phyloP scores from a whole-genome alignment of 2,113 vertebrate genomes.

The Litocranius walleri region DNA sequence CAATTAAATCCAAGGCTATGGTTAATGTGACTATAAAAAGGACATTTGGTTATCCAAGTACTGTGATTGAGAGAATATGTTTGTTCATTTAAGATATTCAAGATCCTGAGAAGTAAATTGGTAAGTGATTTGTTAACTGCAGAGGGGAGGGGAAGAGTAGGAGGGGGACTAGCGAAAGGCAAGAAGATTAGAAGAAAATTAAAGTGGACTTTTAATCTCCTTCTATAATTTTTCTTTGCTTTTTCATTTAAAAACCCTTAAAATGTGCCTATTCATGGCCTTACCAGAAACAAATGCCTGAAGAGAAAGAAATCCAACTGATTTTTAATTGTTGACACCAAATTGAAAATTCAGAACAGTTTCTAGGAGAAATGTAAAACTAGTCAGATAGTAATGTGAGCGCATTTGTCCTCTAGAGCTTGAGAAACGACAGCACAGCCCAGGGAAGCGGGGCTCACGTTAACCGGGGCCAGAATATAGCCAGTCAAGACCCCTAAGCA shows the following conservation, averaged over 20 bases:
- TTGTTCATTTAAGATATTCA: neutral
- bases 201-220: neutral
- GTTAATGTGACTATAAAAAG: constrained; percentile 20
- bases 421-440: accelerated
- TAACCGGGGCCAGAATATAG: neutral
- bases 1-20: constrained; percentile 44
- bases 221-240: neutral
- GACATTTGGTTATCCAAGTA: neutral
- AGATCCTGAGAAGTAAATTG: constrained; percentile 24
- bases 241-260: neutral
- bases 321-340: neutral
- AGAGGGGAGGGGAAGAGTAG: neutral
- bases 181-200: neutral
- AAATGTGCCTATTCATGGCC: neutral
- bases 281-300: neutral
- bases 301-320: neutral
- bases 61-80: neutral
- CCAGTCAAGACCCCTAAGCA: accelerated
- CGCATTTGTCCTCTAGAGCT: neutral
- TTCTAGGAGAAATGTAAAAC: neutral
- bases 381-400: accelerated
- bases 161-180: neutral
- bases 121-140: neutral
- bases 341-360: neutral
- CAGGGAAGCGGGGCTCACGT: accelerated